phyloP scores from a whole-genome alignment of 2,888 invertebrate genomes.

The Pseudoips prasinana region DNA sequence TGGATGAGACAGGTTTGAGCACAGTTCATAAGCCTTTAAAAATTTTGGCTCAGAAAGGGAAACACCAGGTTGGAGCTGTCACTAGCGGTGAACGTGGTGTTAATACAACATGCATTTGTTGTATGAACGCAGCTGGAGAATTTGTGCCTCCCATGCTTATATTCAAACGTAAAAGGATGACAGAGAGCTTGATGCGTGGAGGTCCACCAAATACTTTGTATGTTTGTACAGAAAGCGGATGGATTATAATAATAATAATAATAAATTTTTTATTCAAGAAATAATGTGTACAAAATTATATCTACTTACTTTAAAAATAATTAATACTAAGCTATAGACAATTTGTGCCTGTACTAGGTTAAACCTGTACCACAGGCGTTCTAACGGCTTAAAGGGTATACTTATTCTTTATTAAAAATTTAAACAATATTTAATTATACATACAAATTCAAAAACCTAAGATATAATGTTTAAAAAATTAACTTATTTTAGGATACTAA shows the following conservation, averaged over 20 bases:
- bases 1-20: conserved; percentile 19
- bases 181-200: conserved; percentile 22
- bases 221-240: conserved; percentile 5
- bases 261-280: too few species aligned
- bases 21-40: conserved; percentile 21
- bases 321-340: conserved; percentile 6
- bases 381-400: too few species aligned
- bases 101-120: conserved; percentile 14
- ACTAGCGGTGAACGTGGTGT: conserved; percentile 23
- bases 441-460: too few species aligned
- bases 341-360: too few species aligned
- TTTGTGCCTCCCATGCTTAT: conserved; percentile 22
- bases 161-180: conserved; percentile 14
- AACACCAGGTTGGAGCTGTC: conserved; percentile 19
- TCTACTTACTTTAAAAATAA: background rate
- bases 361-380: too few species aligned
- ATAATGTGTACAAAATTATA: too few species aligned
- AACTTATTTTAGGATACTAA: too few species aligned
- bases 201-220: conserved; percentile 14
- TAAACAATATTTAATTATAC: too few species aligned
- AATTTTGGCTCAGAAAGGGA: conserved; percentile 23
- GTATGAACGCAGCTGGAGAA: conserved; percentile 20
- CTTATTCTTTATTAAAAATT: too few species aligned
- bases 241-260: too few species aligned
- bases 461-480: too few species aligned